Evolutionary conservation across 2,797 vertebrate genomes (phyloP), one percentile per base, ranked within the genome.

Genomic region (Acanthis flammea): DNA sequence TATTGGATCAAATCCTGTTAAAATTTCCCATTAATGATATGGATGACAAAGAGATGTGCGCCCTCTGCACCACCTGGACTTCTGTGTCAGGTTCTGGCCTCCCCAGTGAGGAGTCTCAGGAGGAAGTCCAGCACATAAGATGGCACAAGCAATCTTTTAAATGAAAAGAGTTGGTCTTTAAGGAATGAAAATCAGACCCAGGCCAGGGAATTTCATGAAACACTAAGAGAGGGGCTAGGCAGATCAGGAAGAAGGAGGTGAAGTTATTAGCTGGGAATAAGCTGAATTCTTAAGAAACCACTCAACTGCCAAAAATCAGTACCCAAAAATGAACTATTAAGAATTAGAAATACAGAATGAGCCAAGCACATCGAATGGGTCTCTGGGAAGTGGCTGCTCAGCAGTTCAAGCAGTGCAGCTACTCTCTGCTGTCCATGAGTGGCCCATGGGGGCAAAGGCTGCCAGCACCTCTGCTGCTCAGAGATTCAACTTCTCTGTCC

Each of bases 381-480:
- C 15, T 63, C 45, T 67, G 31, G 18, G 45, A 74, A 78, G 21
- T 8, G 42, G 33, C 5, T 23, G 9, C 22, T 67, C 51, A 83
- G 14, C 1, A 2, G 16, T 5, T 70, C 21, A 60, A 51, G 11
- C 25, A 9, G 5, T 39, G 31, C 60, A 77, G 24, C 19, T 58
- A 5, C 17, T 70, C 25, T 37, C 12, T 0, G 0, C 1, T 44
- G 35, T 53, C 75, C 61, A 5, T 6, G 9, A 35, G 44, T 8
- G 22, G 7, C 15, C 51, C 51, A 6, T 14, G 18, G n/a, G 67
- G 31, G 8, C 9, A 88, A 13, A 86, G 30, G 37, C 14, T 86
- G 41, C n/a, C 51, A 77, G 18, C 0, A 0, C 14, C 31, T 77
- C n/a, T 39, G 16, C 12, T 70, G 24, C 44, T 74, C 2, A 2